Evolutionary conservation across 2,113 vertebrate genomes (phyloP).

Genomic region (Synodontis membranacea): DNA sequence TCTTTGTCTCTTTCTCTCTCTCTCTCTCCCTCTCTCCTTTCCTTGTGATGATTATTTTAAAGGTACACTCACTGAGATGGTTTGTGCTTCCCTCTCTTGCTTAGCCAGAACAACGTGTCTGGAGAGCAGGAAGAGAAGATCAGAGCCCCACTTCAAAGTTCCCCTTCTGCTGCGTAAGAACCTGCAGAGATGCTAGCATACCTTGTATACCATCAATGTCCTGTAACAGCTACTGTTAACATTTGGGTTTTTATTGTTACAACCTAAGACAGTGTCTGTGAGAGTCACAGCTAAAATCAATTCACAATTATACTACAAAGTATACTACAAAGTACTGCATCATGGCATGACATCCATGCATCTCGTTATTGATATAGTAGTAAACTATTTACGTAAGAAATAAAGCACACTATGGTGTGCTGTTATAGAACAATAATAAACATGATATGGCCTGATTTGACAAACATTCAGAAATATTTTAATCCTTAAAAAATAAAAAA

Average conservation of each 20-base stretch:
- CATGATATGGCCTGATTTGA: background rate
- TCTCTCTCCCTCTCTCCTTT: constrained; percentile 45
- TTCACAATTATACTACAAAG: constrained; percentile 54
- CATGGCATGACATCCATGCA: constrained; percentile 42
- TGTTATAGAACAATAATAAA: background rate
- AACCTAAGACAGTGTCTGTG: background rate
- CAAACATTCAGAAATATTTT: background rate
- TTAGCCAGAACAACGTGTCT: constrained; percentile 61
- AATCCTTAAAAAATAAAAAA: no score
- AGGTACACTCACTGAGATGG: constrained; percentile 64
- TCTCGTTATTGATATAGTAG: background rate
- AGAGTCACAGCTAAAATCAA: constrained; percentile 6
- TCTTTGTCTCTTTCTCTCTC: constrained; percentile 41
- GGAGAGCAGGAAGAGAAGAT: constrained; percentile 59
- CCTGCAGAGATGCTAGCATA: constrained; percentile 73
- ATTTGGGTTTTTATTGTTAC: constrained; percentile 25
- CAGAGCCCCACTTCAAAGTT: constrained; percentile 51
- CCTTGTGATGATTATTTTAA: constrained; percentile 73
- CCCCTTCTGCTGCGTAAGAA: constrained; percentile 44
- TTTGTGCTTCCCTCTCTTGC: constrained; percentile 60
- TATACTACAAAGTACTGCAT: background rate
- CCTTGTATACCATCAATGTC: constrained; percentile 52
- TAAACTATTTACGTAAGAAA: background rate
- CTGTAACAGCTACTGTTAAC: constrained; percentile 18
- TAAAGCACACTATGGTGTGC: background rate